Base-by-base conservation (phyloP, 2,113 vertebrate species). In the Eidolon helvum region DNA sequence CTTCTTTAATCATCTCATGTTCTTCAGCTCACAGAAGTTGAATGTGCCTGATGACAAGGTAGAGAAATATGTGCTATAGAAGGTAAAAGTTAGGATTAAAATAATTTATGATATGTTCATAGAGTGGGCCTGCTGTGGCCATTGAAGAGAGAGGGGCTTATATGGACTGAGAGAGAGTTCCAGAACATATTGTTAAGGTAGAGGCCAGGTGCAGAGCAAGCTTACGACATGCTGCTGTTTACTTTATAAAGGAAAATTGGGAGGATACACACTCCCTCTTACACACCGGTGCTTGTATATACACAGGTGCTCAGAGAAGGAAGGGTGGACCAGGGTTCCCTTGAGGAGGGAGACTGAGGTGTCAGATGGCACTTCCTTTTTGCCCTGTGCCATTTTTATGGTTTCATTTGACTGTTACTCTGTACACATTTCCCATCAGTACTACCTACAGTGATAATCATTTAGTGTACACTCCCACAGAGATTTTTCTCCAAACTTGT, bases 111-210 rank as follows among this genome's bases (percentile, higher is more conserved):
- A 53, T 26, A 12, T 10, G 33, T 30, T 43, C 28, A 38, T 21
- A 48, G 69, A 77, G 77, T 35, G 30, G 8, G 12, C 84, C 48
- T 8, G 59, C 83, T 48, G 35, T 26, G 28, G 50, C 83, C 45
- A 0, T 2, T 24, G 38, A 33, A 61, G 14, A 28, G 35, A 48
- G n/a, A 40, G n/a, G 57, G 63, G 19, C 59, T 24, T 14, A 12
- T 63, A 2, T 28, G 28, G 59, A 26, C 68, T 26, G 75, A 21
- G 43, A 45, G 45, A 19, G 4, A 24, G 22, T 63, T 63, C 63
- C 43, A 63, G 68, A 38, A 33, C 30, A 15, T 28, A 11, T 0
- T 0, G 22, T 33, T 35, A 18, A 19, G 18, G 30, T 50, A 4
- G 38, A 65, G 74, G 30, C 45, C 38, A 50, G 16, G 38, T 59